Evolutionary conservation across 2,797 vertebrate species (phyloP).

Genomic region (Aulostomus chinensis): DNA sequence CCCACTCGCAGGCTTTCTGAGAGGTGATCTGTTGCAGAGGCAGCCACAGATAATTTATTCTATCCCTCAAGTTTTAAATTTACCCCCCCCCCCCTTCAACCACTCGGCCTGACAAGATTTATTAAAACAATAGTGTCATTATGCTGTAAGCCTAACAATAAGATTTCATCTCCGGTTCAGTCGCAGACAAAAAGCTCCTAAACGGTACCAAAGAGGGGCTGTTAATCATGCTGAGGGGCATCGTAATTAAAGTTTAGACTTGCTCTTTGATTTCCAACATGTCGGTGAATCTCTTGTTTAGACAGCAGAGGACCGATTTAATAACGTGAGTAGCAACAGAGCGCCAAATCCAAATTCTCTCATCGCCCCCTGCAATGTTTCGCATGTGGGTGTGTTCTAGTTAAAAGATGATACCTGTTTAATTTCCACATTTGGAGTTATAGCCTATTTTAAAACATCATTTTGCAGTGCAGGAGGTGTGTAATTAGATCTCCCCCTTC

Average conservation of each 20-base stretch:
- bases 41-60: constrained; percentile 72
- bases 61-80: constrained; percentile 57
- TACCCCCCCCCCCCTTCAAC: constrained; percentile 53
- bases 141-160: constrained; percentile 31
- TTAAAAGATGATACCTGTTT: constrained; percentile 12
- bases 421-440: constrained; percentile 31
- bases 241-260: constrained; percentile 24
- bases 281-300: constrained; percentile 5
- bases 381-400: neutral
- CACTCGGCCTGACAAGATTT: constrained; percentile 57
- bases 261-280: constrained; percentile 7
- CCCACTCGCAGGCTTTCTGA: constrained; percentile 49
- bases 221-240: constrained; percentile 2
- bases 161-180: constrained; percentile 15
- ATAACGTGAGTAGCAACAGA: too few species aligned
- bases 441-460: constrained; percentile 35
- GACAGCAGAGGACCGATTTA: constrained; percentile 26
- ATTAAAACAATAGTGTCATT: constrained; percentile 53
- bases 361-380: too few species aligned
- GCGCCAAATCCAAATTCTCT: constrained; percentile 22
- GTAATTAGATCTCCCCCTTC: constrained; percentile 48
- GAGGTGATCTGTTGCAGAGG: constrained; percentile 64
- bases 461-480: constrained; percentile 28
- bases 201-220: constrained; percentile 4
- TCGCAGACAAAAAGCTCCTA: neutral